Percentiles rank a stretch among this genome's conserved stretches.
Evolutionary conservation across 2,888 invertebrate genomes (phyloP).

Genomic region (Diogma glabrata): DNA sequence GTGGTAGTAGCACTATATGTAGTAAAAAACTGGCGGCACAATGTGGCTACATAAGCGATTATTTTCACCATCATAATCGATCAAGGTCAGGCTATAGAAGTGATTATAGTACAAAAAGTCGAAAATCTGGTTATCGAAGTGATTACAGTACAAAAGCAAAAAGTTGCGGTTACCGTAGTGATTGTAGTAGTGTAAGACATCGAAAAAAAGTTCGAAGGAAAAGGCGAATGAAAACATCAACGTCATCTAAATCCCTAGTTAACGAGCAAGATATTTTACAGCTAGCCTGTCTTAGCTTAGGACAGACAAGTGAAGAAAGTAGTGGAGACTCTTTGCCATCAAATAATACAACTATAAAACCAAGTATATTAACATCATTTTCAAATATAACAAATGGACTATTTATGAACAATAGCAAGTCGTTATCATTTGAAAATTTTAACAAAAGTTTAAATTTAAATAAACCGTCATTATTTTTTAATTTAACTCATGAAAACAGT

Average conservation of each 20-base stretch:
- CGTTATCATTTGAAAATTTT: constrained; percentile 19
- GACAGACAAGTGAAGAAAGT: constrained; percentile 41
- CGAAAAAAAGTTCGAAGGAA: constrained; percentile 35
- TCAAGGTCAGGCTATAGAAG: constrained; percentile 49
- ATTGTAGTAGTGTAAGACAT: constrained; percentile 34
- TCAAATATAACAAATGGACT: neutral
- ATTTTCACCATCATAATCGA: constrained; percentile 30
- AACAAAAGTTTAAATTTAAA: constrained; percentile 40
- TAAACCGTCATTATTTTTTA: constrained; percentile 1
- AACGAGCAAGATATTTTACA: constrained; percentile 48
- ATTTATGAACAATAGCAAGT: neutral
- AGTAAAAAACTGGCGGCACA: constrained; percentile 35
- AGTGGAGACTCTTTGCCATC: constrained; percentile 23
- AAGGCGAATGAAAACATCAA: constrained; percentile 17
- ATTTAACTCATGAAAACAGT: neutral
- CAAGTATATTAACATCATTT: neutral
- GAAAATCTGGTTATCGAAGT: constrained; percentile 42
- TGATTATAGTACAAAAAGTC: constrained; percentile 48
- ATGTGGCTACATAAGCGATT: constrained; percentile 48
- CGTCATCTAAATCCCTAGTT: constrained; percentile 38
- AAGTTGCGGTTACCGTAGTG: constrained; percentile 25
- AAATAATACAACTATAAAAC: neutral
- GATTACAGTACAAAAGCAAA: constrained; percentile 42
- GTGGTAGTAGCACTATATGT: constrained; percentile 34
- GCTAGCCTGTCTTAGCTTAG: constrained; percentile 45